Base-by-base conservation (phyloP, 2,113 vertebrate species). In the Cavia aperea region DNA sequence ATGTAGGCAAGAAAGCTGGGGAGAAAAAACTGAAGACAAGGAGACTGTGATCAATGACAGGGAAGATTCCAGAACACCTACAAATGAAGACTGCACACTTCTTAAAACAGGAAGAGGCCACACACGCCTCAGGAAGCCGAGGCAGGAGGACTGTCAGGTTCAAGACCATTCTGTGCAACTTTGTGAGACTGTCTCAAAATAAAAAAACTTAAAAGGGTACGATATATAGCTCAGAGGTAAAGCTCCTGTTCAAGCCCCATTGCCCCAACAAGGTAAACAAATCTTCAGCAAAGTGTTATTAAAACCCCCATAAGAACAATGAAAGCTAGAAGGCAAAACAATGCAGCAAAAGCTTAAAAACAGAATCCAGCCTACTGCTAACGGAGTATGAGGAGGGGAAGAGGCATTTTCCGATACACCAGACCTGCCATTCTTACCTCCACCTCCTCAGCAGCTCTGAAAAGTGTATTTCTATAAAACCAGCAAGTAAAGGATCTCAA, bases 1-100 rank as follows among this genome's bases (percentile, higher is more conserved):
- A 98, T 58, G 95, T 99, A 99, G 33, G 96, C 97, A 78, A 99
- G 97, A 94, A 99, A 97, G 95, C 96, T 97, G 2, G 99, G 99
- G 49, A 99, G 98, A 95, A 99, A 98, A 90, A 98, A 97, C 99
- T 99, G 93, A 78, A 97, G 88, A 58, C 11, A 90, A 96, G 65
- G 24, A 93, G 95, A 75, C 65, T 83, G 84, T 9, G 36, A 1
- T 63, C 79, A 82, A 16, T 85, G 83, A 73, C 49, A 77, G 58
- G 58, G 31, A 65, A 78, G 62, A 94, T 63, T 86, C 75, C 31
- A 81, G 60, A 89, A 84, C 7, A 86, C 8, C 39, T 39, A 95
- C 68, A 33, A 31, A 82, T 88, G 62, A 81, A 24, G 58, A 23
- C n/a, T 19, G 51, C 79, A 91, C 7, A 86, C 23, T 86, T 81